phyloP scores from a whole-genome alignment of 2,888 invertebrate species.

The Aphodius sticticus region DNA sequence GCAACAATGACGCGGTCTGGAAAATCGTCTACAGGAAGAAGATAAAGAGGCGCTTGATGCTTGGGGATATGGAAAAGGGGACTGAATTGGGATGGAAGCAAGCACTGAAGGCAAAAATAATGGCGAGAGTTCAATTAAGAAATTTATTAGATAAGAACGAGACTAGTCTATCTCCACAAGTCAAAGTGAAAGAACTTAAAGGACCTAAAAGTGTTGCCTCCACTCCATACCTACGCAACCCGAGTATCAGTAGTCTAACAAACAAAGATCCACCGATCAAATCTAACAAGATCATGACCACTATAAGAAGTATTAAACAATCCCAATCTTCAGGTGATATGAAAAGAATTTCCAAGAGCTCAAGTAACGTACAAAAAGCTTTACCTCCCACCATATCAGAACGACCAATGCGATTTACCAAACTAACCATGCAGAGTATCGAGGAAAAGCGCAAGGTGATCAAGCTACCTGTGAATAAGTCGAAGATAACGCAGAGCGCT shows the following conservation, averaged over 20 bases:
- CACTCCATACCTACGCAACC: not conserved
- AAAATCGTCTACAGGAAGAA: conserved; percentile 43
- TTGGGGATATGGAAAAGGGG: conserved; percentile 31
- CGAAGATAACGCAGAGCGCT: not conserved
- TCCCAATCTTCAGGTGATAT: not conserved
- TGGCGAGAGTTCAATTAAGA: conserved; percentile 6
- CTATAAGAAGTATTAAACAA: not conserved
- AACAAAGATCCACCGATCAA: not conserved
- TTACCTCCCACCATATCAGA: not conserved
- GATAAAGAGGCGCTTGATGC: conserved; percentile 31
- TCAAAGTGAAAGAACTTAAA: not conserved
- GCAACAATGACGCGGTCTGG: conserved; percentile 45
- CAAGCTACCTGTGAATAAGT: not conserved
- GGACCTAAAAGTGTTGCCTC: not conserved
- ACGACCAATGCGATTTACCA: not conserved
- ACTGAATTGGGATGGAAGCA: conserved; percentile 20
- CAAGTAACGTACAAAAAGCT: not conserved
- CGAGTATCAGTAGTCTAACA: not conserved
- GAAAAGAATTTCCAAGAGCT: not conserved
- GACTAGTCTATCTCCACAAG: not conserved
- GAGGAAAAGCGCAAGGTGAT: not conserved
- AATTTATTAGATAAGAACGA: conserved; percentile 21
- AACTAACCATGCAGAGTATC: not conserved
- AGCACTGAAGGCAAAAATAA: conserved; percentile 18
- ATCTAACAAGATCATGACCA: not conserved